Base-by-base conservation (phyloP, 1,140 invertebrate species). In the Streblospio benedicti region DNA sequence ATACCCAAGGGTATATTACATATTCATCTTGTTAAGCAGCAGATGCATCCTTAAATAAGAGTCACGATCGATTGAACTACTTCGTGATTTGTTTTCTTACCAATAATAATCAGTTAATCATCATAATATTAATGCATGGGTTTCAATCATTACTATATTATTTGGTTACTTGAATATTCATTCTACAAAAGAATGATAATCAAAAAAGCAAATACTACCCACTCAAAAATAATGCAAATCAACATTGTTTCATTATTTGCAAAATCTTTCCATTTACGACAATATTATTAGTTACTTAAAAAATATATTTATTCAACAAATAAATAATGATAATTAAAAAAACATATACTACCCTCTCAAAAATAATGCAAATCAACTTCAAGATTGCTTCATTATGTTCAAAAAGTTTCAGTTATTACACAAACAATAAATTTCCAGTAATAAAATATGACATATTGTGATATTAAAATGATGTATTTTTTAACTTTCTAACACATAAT, bases 131-230 rank as follows among this genome's bases (percentile, higher is more conserved):
- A 12, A 12, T 12, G 38, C 41, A 57, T 43, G 16, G 55, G 38
- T 25, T 43, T 43, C 38, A 57, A 43, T 44, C 38, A 57, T 18
- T 31, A 41, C 16, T 44, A 57, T 38, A 47, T 27, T 23, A 43
- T 35, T 4, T 44, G 55, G 55, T 57, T 52, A 27, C 25, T 2
- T 28, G 14, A 28, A 27, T 51, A 28, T 20, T 2, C 16, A 51
- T 20, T 51, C 31, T 23, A 23, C 12, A 14, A 27, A 4, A 30
- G 32, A 27, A 25, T 50, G 16, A n/a, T 30, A 9, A 2, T 27
- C 4, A 20, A 28, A 23, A 2, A 2, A 4, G 31, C n/a, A 20
- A 51, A 18, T 2, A 20, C n/a, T 5, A 20, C 31, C 25, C 16
- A 52, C 9, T 9, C 18, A 4, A 30, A 30, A 5, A 23, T n/a